Evolutionary conservation across 2,888 invertebrate species (phyloP), one percentile per base, ranked within the genome.

Genomic region (Nowickia ferox): DNA sequence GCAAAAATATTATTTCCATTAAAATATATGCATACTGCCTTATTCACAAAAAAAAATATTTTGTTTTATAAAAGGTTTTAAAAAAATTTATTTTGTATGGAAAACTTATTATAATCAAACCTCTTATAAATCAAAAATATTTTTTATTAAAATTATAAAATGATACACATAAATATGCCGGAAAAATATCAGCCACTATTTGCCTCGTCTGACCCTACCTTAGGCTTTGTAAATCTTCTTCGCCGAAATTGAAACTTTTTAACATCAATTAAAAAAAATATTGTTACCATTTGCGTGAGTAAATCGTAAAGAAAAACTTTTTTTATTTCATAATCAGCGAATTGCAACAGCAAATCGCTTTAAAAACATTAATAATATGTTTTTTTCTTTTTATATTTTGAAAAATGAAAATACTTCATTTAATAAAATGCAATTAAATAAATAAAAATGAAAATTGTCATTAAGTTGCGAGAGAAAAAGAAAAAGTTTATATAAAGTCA

Each of bases 261-360:
- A 68, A 15, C 77, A 44, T 69, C 61, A 69, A 78, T 61, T 57
- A 80, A 44, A 57, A 13, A 40, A 66, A 44, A 72, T 46, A 46
- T 17, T 57, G 8, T 74, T 51, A 66, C 57, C 40, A 66, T 80
- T 72, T 74, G 80, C 72, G 80, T 81, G 68, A 19, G 30, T 59
- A 51, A 51, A 66, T 30, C 44, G 38, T 10, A 19, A 59, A 53
- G 51, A 63, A 80, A 79, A 65, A 0, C 17, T 44, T 46, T 38
- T 55, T 80, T 55, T 44, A 10, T 80, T 65, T 72, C 38, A 72
- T 46, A 80, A 80, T 40, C 57, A 72, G 65, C n/a, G 57, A 66
- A 42, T 66, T 74, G 57, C 65, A 57, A 65, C 66, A 80, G 11
- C 40, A 74, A 74, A 72, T 59, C 11, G 51, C 9, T 51, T 74